These are phyloP conservation scores for Tangachromis dhanisi DNA, from an alignment of 2,113 vertebrate species.

Conservation along the genomic window DNA sequence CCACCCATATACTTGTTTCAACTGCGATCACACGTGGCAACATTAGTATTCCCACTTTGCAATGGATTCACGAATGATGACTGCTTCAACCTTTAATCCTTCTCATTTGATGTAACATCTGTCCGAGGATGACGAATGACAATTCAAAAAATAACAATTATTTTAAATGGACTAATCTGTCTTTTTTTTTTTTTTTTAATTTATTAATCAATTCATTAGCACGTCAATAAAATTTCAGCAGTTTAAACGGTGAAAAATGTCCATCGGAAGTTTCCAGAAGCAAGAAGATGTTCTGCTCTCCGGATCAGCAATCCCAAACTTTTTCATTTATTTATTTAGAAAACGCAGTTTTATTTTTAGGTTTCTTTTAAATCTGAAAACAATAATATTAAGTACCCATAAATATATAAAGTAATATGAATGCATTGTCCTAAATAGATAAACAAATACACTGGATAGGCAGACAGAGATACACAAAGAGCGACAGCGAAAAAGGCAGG, in stretches of 20 bases:
- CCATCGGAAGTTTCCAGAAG: neutral
- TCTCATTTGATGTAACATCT: neutral
- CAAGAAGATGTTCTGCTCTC: neutral
- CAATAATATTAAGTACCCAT: neutral
- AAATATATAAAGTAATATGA: neutral
- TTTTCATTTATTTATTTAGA: neutral
- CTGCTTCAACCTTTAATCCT: neutral
- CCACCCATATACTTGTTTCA: neutral
- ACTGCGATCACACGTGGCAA: neutral
- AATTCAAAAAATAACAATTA: neutral
- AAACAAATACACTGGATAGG: neutral
- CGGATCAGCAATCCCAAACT: neutral
- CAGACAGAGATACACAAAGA: neutral
- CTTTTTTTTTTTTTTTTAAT: neutral
- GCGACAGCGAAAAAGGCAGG: neutral
- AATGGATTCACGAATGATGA: neutral
- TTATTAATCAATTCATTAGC: neutral
- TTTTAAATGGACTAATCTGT: neutral
- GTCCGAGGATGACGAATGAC: neutral
- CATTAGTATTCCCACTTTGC: neutral
- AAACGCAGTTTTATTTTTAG: neutral
- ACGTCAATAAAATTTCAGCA: neutral
- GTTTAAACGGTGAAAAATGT: neutral
- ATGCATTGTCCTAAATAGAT: neutral
- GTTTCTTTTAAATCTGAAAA: neutral